Conservation (phyloP, 2,888 invertebrate genomes). For the Ochropleura leucogaster region DNA sequence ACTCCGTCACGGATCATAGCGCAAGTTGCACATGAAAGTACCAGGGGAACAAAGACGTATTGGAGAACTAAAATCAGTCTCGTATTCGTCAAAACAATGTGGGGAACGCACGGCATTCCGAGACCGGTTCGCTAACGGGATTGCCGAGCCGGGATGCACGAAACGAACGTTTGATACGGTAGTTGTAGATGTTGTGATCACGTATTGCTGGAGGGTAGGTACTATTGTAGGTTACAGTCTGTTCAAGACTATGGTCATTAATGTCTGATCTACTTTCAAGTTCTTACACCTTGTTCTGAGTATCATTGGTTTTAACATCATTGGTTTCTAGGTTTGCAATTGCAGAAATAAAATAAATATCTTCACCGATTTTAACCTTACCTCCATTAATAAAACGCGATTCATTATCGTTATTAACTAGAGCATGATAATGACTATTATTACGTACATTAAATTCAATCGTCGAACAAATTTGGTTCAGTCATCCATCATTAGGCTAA, state of each 20-base stretch:
- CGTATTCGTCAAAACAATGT: conserved; percentile 74
- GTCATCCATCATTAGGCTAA: conserved; percentile 52
- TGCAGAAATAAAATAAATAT: conserved; percentile 18
- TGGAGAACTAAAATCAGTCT: conserved; percentile 66
- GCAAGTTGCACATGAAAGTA: conserved; percentile 45
- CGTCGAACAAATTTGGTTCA: conserved; percentile 43
- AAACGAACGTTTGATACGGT: conserved; percentile 73
- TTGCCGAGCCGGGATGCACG: conserved; percentile 71
- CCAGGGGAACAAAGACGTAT: conserved; percentile 60
- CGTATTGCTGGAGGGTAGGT: conserved; percentile 54
- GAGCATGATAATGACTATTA: conserved; percentile 48
- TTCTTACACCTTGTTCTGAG: background rate
- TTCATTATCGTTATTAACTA: conserved; percentile 50
- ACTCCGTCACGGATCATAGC: conserved; percentile 16
- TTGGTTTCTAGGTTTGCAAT: conserved; percentile 13
- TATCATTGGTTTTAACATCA: conserved; percentile 12
- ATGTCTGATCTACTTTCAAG: background rate
- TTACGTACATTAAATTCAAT: conserved; percentile 60
- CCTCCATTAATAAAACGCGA: conserved; percentile 21
- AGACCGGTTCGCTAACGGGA: conserved; percentile 85
- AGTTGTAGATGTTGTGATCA: conserved; percentile 61
- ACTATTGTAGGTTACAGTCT: conserved; percentile 24
- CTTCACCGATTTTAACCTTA: conserved; percentile 28
- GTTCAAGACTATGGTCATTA: conserved; percentile 3
- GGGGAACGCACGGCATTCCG: conserved; percentile 73